Evolutionary conservation across 2,113 vertebrate genomes (phyloP), one percentile per base, ranked within the genome.

Genomic region (Sigmodon hispidus): DNA sequence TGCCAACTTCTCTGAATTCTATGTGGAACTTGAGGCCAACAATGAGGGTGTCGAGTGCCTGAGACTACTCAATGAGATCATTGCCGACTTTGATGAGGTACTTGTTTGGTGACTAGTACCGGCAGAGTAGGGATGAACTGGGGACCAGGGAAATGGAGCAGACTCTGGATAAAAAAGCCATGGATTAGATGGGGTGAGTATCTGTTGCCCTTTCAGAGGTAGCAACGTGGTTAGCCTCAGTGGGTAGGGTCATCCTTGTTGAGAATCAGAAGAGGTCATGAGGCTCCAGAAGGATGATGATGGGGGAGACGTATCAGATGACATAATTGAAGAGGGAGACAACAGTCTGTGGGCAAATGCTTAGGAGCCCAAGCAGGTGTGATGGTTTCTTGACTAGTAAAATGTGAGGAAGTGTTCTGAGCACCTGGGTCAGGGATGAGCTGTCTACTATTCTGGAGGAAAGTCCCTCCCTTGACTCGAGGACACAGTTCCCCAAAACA

Each of bases 1-100:
- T 96, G 99, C 99, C 98, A 99, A 99, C 97, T 99, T 99, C 98
- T 99, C 99, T 0, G 99, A 99, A 98, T 99, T 99, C 98, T 99
- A 99, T 9, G 99, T 99, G 89, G 99, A 99, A 98, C 98, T 99
- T 92, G 99, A 99, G 98, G 99, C 99, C 97, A 99, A 99, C 98
- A 99, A 99, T 0, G 99, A 99, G 97, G 99, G 99, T 0, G 99
- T 99, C 45, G 99, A 99, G 98, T 99, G 99, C 93, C 98, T 99
- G 83, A 97, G 99, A 76, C 99, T 99, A 97, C 99, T 99, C 98
- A 99, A 99, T 7, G 99, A 99, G 98, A 99, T 99, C 98, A 99
- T 99, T 4, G 99, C 99, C 0, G 99, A 99, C 98, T 99, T 99
- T 3, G 99, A 99, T 1, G 99, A 99, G 99, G 99, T 99, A 90